Base-by-base conservation (phyloP, 2,797 vertebrate genomes). In the Alca torda region DNA sequence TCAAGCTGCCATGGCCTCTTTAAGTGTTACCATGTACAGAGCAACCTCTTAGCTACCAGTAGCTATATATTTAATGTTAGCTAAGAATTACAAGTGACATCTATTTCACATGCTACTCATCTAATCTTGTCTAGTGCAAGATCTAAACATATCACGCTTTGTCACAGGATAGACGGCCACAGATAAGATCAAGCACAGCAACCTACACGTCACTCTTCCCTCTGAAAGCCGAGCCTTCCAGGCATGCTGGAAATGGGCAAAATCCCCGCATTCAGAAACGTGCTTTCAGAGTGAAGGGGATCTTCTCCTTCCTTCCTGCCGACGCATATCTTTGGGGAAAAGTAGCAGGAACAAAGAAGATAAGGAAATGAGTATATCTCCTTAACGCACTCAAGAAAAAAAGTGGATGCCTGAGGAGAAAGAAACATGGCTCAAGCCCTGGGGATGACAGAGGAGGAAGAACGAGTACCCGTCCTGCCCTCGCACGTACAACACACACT, bases 71-170 rank as follows among this genome's bases (percentile, higher is more conserved):
- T 92, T 89, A 95, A 48, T 43, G 68, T 45, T 69, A 72, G 67
- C 85, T 54, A 43, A 65, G 80, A 78, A 93, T 68, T 61, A 86
- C 92, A 82, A 87, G 70, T 82, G 80, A 90, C 86, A 87, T 21
- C 43, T 67, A 67, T 79, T 77, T 84, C 92, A 92, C 50, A 30
- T 56, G 85, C 63, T 88, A 69, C 65, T 43, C 85, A 90, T 86
- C 80, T 94, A 68, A 94, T 90, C 91, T 75, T 7, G 73, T 60
- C 83, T 73, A 56, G 30, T 1, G 37, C 68, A 77, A 87, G 88
- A 89, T 79, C 88, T 93, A 95, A 96, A 94, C 90, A 92, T 64
- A 93, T 77, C 73, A n/a, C 31, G 41, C 69, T 81, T 48, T 93
- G 92, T 92, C 96, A 96, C 53, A 48, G 73, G 80, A 68, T 48